Evolutionary conservation across 2,113 vertebrate species (phyloP).

Genomic region (Picathartes gymnocephalus): DNA sequence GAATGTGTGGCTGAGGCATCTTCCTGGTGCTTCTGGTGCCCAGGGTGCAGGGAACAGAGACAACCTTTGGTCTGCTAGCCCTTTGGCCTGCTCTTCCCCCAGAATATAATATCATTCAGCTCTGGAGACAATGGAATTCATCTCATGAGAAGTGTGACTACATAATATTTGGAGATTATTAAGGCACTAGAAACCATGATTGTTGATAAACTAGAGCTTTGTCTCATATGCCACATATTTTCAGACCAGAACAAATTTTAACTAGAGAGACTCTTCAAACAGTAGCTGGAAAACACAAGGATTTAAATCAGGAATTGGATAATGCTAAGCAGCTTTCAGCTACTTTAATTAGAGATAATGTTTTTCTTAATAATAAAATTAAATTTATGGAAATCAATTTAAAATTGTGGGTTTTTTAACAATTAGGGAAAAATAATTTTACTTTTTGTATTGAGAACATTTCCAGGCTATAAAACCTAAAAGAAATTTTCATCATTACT

Average conservation of each 20-base stretch:
- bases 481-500: background rate
- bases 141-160: background rate
- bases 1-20: background rate
- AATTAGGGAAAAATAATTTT: background rate
- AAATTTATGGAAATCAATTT: conserved; percentile 15
- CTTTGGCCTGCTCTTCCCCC: background rate
- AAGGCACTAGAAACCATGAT: background rate
- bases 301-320: conserved; percentile 18
- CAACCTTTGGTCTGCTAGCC: background rate
- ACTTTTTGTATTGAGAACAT: background rate
- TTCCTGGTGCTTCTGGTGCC: background rate
- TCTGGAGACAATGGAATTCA: background rate
- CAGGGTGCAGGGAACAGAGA: background rate
- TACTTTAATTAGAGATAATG: background rate
- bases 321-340: conserved; percentile 17
- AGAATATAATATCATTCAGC: background rate
- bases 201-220: background rate
- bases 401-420: background rate
- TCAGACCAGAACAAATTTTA: conserved; percentile 11
- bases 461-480: background rate
- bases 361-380: conserved; percentile 27
- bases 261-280: background rate
- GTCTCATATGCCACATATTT: background rate
- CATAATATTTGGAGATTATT: background rate
- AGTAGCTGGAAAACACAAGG: conserved; percentile 2